phyloP scores from a whole-genome alignment of 1,140 invertebrate genomes.

The Popillia japonica region DNA sequence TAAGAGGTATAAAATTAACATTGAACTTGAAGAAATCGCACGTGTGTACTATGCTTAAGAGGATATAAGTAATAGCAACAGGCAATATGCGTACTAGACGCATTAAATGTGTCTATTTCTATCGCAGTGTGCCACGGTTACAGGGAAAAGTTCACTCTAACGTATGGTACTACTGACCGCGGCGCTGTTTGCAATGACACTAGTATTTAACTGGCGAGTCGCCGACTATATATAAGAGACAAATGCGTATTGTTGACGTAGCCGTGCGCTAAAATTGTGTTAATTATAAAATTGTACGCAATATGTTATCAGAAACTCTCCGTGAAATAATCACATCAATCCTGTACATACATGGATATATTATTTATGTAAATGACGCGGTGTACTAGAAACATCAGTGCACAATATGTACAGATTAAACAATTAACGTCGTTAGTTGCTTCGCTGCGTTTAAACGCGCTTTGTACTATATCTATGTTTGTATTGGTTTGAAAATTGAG shows the following conservation, averaged over 20 bases:
- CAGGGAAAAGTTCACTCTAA: conserved; percentile 3
- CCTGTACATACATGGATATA: background rate
- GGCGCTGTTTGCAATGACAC: background rate
- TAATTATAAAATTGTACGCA: conserved; percentile 26
- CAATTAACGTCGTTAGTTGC: conserved; percentile 30
- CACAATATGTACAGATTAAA: conserved; percentile 23
- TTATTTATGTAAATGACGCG: conserved; percentile 25
- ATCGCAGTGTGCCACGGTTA: background rate
- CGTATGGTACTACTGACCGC: background rate
- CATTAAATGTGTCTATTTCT: conserved; percentile 30
- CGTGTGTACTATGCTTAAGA: conserved; percentile 14
- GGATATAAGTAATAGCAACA: conserved; percentile 1
- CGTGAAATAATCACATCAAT: background rate
- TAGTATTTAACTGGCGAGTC: background rate
- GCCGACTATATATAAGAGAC: background rate
- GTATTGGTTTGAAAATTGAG: background rate
- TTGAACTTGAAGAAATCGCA: conserved; percentile 29
- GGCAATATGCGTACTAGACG: background rate
- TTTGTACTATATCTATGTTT: background rate
- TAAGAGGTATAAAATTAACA: conserved; percentile 34
- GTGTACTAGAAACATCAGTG: background rate
- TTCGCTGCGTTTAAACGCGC: background rate
- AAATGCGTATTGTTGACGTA: background rate
- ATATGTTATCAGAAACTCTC: background rate
- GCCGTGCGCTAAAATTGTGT: background rate